Evolutionary conservation across 1,140 invertebrate species (phyloP).

Genomic region (Matsumurasca onukii): DNA sequence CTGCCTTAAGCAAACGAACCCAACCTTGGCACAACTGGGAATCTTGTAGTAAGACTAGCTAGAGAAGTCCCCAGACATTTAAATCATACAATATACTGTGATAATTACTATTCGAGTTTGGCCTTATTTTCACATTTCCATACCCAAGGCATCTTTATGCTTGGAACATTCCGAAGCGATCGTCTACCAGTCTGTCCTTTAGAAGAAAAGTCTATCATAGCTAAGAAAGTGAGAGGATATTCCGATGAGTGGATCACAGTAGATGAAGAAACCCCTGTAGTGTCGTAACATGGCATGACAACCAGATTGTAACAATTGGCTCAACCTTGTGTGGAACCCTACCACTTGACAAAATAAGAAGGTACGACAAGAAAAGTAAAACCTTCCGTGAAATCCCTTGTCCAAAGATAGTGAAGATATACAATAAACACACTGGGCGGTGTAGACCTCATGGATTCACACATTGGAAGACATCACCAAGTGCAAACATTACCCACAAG

Average conservation of each 20-base stretch:
- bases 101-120: conserved; percentile 46
- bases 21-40: conserved; percentile 40
- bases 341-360: conserved; percentile 18
- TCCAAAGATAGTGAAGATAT: conserved; percentile 14
- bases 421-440: conserved; percentile 20
- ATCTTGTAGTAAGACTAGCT: conserved; percentile 40
- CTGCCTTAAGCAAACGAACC: conserved; percentile 35
- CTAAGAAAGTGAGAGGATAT: conserved; percentile 10
- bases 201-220: conserved; percentile 1
- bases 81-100: conserved; percentile 43
- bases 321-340: conserved; percentile 9
- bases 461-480: conserved; percentile 16
- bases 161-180: conserved; percentile 42
- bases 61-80: conserved; percentile 27
- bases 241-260: conserved; percentile 13
- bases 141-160: conserved; percentile 40
- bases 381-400: background rate
- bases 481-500: too few species aligned
- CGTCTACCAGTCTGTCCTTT: conserved; percentile 31
- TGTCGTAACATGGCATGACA: conserved; percentile 15
- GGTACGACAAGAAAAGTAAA: conserved; percentile 17
- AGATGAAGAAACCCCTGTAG: background rate
- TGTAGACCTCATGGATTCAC: conserved; percentile 11
- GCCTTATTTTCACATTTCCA: conserved; percentile 40
- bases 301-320: conserved; percentile 6